Percentiles rank a stretch among this genome's conserved stretches.
Evolutionary conservation across 2,888 invertebrate species (phyloP).

Genomic region (Arenicola marina): DNA sequence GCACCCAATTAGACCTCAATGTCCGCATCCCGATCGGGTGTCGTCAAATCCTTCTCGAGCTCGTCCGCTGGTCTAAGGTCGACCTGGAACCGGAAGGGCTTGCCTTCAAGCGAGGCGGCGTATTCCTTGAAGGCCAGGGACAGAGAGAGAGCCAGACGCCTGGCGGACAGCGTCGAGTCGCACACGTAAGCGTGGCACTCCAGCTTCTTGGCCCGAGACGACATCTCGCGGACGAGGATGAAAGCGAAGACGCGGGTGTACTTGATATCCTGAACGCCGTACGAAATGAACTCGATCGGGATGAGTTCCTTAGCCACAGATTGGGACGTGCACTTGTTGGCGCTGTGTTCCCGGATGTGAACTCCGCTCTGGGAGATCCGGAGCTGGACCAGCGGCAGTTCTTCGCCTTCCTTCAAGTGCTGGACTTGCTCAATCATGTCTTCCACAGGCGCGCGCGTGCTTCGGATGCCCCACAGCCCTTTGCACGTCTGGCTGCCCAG

Average conservation of each 20-base stretch:
- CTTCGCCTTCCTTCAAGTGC: slow-evolving; percentile 41
- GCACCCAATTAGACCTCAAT: too few species aligned
- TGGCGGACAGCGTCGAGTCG: slow-evolving; percentile 34
- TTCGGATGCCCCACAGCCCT: slow-evolving; percentile 54
- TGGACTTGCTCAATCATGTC: slow-evolving; percentile 49
- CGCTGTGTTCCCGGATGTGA: slow-evolving; percentile 25
- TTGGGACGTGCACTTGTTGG: background rate
- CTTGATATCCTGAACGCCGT: slow-evolving; percentile 59
- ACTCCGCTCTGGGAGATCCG: slow-evolving; percentile 52
- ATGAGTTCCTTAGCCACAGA: slow-evolving; percentile 35
- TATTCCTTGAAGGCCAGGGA: slow-evolving; percentile 31
- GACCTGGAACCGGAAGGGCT: slow-evolving; percentile 30
- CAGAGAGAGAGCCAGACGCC: slow-evolving; percentile 30
- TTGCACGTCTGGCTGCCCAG: slow-evolving; percentile 49
- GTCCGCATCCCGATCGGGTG: too few species aligned
- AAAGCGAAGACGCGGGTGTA: slow-evolving; percentile 56
- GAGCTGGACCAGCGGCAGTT: slow-evolving; percentile 54
- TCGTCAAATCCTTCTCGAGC: slow-evolving; percentile 13
- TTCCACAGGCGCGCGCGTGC: slow-evolving; percentile 55
- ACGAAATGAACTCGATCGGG: slow-evolving; percentile 59
- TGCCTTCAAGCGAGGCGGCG: slow-evolving; percentile 22
- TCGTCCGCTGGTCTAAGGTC: slow-evolving; percentile 22
- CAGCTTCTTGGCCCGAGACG: slow-evolving; percentile 43
- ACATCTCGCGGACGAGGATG: slow-evolving; percentile 57
- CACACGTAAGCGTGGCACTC: slow-evolving; percentile 58